A percentile compares a stretch with the other conserved stretches of the same genome.
Conservation (phyloP, 2,888 invertebrate species). For the Terebella lapidaria region DNA sequence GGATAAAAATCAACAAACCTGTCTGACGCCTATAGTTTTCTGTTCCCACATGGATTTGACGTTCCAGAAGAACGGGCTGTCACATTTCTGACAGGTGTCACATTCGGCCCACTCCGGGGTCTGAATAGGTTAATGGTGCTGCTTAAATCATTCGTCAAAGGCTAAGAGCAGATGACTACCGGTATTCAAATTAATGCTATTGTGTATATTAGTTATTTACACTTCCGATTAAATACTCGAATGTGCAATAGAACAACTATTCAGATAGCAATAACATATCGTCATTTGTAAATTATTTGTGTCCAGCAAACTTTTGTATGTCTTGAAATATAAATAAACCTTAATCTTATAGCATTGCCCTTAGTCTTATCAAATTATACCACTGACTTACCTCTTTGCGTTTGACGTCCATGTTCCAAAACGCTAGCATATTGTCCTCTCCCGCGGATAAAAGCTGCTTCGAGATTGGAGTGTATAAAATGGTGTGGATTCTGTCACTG, state of each 20-base stretch:
- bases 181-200: not conserved
- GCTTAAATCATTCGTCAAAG: too few species aligned
- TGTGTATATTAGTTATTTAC: too few species aligned
- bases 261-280: too few species aligned
- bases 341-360: too few species aligned
- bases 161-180: too few species aligned
- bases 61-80: constrained; percentile 98
- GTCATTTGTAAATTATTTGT: too few species aligned
- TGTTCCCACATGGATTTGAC: constrained; percentile 97
- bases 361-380: too few species aligned
- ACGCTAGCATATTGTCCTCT: constrained; percentile 84
- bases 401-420: constrained; percentile 78
- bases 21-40: constrained; percentile 76
- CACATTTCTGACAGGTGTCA: constrained; percentile 90
- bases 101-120: constrained; percentile 94
- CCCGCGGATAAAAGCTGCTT: constrained; percentile 89
- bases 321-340: too few species aligned
- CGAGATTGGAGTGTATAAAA: constrained; percentile 53
- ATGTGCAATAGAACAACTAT: too few species aligned
- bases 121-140: too few species aligned
- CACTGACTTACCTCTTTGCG: constrained; percentile 7
- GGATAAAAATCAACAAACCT: constrained; percentile 55
- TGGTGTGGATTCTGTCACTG: constrained; percentile 40
- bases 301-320: too few species aligned
- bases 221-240: too few species aligned